phyloP scores from a whole-genome alignment of 2,113 vertebrate species.

The Hiodon alosoides region DNA sequence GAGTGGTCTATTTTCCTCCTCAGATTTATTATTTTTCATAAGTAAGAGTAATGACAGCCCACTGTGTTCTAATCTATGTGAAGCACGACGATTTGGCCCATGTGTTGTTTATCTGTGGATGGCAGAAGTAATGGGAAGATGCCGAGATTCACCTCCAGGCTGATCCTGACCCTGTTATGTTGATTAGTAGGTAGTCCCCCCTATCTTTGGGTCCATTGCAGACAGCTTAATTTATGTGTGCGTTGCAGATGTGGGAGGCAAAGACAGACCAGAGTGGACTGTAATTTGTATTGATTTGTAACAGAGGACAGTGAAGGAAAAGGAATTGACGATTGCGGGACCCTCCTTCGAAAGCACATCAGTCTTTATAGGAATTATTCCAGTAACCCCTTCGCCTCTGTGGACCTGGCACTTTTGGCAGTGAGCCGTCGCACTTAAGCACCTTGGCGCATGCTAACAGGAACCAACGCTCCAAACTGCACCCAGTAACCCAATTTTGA shows the following conservation, averaged over 20 bases:
- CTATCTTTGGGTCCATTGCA: slow-evolving; percentile 23
- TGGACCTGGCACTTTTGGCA: slow-evolving; percentile 19
- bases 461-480: too few relatives aligned
- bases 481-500: background rate
- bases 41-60: slow-evolving; percentile 13
- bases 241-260: slow-evolving; percentile 25
- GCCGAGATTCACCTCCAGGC: slow-evolving; percentile 20
- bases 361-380: slow-evolving; percentile 35
- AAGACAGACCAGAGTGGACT: slow-evolving; percentile 8
- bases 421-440: background rate
- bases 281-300: slow-evolving; percentile 46
- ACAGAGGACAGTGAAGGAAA: slow-evolving; percentile 32
- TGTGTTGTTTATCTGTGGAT: slow-evolving; percentile 46
- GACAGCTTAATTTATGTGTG: slow-evolving; percentile 41
- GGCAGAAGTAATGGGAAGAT: slow-evolving; percentile 18
- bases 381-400: slow-evolving; percentile 33
- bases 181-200: slow-evolving; percentile 35
- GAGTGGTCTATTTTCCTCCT: background rate
- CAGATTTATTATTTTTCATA: slow-evolving; percentile 19
- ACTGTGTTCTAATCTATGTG: slow-evolving; percentile 28
- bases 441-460: background rate
- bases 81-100: slow-evolving; percentile 33
- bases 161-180: slow-evolving; percentile 24
- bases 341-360: slow-evolving; percentile 38
- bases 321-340: slow-evolving; percentile 36